Conservation (phyloP, 1,140 invertebrate genomes). For the Drosophila burlai region DNA sequence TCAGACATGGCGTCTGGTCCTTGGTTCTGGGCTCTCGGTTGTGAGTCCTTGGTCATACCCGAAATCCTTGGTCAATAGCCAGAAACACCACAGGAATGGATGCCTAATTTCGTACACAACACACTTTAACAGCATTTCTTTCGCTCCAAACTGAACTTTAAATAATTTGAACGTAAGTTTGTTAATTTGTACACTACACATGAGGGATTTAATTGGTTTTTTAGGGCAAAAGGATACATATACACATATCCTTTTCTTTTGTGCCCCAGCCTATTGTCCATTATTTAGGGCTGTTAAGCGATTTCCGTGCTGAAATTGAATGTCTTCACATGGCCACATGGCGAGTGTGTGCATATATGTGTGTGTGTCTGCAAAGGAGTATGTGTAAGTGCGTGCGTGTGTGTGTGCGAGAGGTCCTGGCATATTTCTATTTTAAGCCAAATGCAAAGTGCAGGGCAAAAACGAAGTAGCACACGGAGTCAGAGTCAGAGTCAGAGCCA, state of each 20-base stretch:
- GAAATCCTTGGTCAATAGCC: slow-evolving; percentile 9
- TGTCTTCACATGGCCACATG: slow-evolving; percentile 43
- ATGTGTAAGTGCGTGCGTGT: slow-evolving; percentile 2
- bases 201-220: not conserved
- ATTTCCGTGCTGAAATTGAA: slow-evolving; percentile 72
- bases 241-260: not conserved
- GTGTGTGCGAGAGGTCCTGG: slow-evolving; percentile 28
- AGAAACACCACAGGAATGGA: not conserved
- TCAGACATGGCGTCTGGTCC: slow-evolving; percentile 54
- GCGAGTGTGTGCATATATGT: slow-evolving; percentile 15
- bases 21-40: slow-evolving; percentile 14
- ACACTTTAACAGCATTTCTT: not conserved
- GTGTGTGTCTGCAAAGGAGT: slow-evolving; percentile 5
- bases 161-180: not conserved
- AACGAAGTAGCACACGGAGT: slow-evolving; percentile 1
- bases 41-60: not conserved
- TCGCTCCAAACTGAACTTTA: not conserved
- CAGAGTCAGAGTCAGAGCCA: slow-evolving; percentile 18
- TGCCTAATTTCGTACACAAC: not conserved
- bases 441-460: slow-evolving; percentile 1
- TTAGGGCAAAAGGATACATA: not conserved
- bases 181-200: not conserved
- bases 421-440: slow-evolving; percentile 57
- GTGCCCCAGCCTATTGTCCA: slow-evolving; percentile 33
- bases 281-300: slow-evolving; percentile 71